Evolutionary conservation across 2,888 invertebrate species (phyloP).

Genomic region (Dysmachus trigonus): DNA sequence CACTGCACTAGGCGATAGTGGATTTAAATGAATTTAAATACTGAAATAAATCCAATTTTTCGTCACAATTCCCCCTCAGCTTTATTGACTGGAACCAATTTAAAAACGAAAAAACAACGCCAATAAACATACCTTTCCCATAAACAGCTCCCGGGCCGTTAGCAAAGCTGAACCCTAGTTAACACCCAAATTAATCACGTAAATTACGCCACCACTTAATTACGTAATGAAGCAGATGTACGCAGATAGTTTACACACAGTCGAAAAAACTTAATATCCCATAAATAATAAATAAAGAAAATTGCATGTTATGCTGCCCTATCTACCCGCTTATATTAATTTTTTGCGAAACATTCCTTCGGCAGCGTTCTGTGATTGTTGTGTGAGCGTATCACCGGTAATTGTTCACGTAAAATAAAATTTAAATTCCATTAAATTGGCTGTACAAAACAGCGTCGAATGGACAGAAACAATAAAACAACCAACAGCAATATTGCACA

Average conservation of each 20-base stretch:
- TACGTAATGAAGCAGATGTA: not conserved
- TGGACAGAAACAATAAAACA: not conserved
- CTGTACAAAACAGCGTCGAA: constrained; percentile 12
- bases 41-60: too few species aligned
- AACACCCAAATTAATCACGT: not conserved
- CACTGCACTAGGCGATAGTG: too few species aligned
- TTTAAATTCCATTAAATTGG: constrained; percentile 38
- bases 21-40: too few species aligned
- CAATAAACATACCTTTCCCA: not conserved
- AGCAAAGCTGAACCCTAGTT: not conserved
- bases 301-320: not conserved
- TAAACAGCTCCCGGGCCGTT: not conserved
- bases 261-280: not conserved
- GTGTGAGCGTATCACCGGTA: constrained; percentile 19
- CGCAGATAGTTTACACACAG: not conserved
- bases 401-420: constrained; percentile 36
- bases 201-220: not conserved
- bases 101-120: not conserved
- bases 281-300: constrained; percentile 24
- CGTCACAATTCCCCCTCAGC: not conserved
- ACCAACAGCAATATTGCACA: not conserved
- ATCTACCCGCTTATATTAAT: not conserved
- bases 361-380: not conserved
- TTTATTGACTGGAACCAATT: not conserved
- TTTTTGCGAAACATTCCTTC: not conserved